Evolutionary conservation across 2,797 vertebrate genomes (phyloP), one percentile per base, ranked within the genome.

Genomic region (Sebastes melanostomus): DNA sequence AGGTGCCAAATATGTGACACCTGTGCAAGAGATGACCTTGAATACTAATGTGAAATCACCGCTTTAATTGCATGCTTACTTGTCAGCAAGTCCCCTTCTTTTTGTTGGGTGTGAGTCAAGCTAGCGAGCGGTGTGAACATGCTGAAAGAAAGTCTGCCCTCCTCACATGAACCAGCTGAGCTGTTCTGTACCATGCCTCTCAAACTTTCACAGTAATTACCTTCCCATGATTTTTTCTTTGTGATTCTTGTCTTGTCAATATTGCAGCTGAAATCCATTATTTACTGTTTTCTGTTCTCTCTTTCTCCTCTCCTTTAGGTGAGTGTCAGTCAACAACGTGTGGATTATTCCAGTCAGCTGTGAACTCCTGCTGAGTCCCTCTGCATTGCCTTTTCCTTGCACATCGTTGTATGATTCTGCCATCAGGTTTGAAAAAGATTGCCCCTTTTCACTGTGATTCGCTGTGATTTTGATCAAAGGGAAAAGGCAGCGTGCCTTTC

Each of bases 241-340:
- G 84, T 88, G 88, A 89, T 86, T 88, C 83, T 72, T 66, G 46
- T 83, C 78, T 84, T 83, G 88, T 92, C 81, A 89, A 87, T 87
- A 78, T 80, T 91, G 80, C 90, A 88, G 80, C 82, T 78, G 42
- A 72, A 86, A 84, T 92, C 61, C 75, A 88, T 86, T 82, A 91
- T 90, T 85, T 88, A 87, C 87, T 71, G 18, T 80, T 72, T 81
- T 84, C 62, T 78, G 4, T 62, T 78, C 30, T 84, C 11, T 69
- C 16, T 73, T 25, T 82, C 77, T 75, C n/a, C 42, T 87, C 73
- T 91, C 85, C 81, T 90, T 67, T 82, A 96, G 96, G 96, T 96
- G 94, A 95, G 96, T 96, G 91, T 94, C 94, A 92, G 87, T 91
- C 93, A 90, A 89, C 91, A 79, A 32, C 59, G 8, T 85, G 86